A percentile compares a stretch with the other conserved stretches of the same genome.
These are phyloP conservation scores for Thunnus albacares DNA, from an alignment of 2,797 vertebrate species.

Conservation along the genomic window DNA sequence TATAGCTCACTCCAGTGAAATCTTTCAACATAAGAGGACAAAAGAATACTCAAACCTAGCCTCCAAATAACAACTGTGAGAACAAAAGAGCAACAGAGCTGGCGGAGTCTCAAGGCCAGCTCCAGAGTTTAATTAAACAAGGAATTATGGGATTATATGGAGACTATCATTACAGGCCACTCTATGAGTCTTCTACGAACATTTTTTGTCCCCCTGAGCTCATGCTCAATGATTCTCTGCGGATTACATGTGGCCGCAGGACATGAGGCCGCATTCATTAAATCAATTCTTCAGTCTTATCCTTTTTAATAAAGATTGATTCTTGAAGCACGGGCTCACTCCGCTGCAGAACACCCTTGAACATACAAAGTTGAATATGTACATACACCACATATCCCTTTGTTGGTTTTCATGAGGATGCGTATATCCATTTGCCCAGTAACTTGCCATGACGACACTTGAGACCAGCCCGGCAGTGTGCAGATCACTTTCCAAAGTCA, in stretches of 20 bases:
- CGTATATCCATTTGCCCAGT: conserved; percentile 77
- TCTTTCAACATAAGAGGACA: conserved; percentile 77
- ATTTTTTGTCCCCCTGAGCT: conserved; percentile 88
- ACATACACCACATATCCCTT: conserved; percentile 85
- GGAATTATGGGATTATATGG: conserved; percentile 94
- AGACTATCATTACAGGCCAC: conserved; percentile 91
- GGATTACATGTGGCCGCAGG: conserved; percentile 89
- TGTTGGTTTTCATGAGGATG: conserved; percentile 89
- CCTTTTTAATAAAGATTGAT: conserved; percentile 90
- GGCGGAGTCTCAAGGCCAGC: conserved; percentile 86
- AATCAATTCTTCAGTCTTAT: conserved; percentile 88
- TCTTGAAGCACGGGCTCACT: conserved; percentile 80
- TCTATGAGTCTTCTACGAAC: conserved; percentile 86
- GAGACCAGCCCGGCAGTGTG: conserved; percentile 78
- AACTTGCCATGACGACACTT: conserved; percentile 87
- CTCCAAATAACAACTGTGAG: conserved; percentile 84
- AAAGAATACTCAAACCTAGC: conserved; percentile 79
- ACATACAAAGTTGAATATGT: conserved; percentile 89
- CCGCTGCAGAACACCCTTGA: conserved; percentile 82
- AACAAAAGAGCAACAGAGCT: conserved; percentile 86
- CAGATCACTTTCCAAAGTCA: conserved; percentile 88
- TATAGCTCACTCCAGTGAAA: conserved; percentile 61
- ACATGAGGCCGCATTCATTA: conserved; percentile 92
- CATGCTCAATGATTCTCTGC: conserved; percentile 86
- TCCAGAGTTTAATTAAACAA: conserved; percentile 93